Evolutionary conservation across 2,797 vertebrate species (phyloP).

Genomic region (Poeciliopsis turneri): DNA sequence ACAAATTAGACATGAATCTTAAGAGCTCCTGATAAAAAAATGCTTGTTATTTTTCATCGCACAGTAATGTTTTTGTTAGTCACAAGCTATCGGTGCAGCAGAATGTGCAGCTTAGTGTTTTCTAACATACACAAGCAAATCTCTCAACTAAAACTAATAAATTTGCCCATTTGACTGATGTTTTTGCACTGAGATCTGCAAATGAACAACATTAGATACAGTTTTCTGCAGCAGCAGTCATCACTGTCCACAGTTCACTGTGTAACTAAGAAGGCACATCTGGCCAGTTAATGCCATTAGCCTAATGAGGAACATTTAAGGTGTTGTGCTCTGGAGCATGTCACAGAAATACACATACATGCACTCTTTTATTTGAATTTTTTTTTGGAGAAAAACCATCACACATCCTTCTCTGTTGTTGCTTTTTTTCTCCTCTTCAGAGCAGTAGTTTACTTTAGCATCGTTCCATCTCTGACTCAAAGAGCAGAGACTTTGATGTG

Average conservation of each 20-base stretch:
- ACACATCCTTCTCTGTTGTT: constrained; percentile 49
- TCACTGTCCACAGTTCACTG: constrained; percentile 57
- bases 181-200: constrained; percentile 40
- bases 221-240: constrained; percentile 66
- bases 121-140: constrained; percentile 14
- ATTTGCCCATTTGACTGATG: constrained; percentile 30
- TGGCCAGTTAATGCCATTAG: constrained; percentile 79
- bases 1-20: neutral
- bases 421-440: constrained; percentile 8
- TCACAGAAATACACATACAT: constrained; percentile 17
- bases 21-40: neutral
- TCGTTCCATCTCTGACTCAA: constrained; percentile 35
- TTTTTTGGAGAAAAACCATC: constrained; percentile 62
- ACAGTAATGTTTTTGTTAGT: neutral
- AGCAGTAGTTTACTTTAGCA: constrained; percentile 53
- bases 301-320: constrained; percentile 77
- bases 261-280: constrained; percentile 66
- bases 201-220: constrained; percentile 50
- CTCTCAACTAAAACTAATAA: constrained; percentile 24
- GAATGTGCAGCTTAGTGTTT: neutral
- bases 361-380: constrained; percentile 46
- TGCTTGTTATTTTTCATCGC: neutral
- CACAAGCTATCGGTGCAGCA: neutral
- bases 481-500: constrained; percentile 56
- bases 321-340: constrained; percentile 68